Conservation (phyloP, 1,140 invertebrate species). For the Macrotrachela quadricornifera region DNA sequence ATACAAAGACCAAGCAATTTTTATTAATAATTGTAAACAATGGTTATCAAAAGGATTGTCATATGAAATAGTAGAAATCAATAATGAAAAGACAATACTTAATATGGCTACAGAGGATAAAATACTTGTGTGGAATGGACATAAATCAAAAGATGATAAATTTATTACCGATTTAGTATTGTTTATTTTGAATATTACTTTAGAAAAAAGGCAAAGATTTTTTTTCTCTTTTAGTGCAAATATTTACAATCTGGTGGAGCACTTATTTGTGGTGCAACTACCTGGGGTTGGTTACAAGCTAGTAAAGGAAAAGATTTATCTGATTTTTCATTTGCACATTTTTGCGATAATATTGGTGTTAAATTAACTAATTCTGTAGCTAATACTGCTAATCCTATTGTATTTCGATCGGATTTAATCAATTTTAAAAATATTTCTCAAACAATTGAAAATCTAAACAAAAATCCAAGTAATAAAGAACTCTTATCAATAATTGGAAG, state of each 20-base stretch:
- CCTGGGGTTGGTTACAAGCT: constrained; percentile 4
- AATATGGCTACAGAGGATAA: too few species aligned
- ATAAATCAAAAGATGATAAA: background rate
- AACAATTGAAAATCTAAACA: too few species aligned
- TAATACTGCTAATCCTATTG: background rate
- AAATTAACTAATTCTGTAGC: background rate
- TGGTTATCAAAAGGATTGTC: background rate
- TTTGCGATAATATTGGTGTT: background rate
- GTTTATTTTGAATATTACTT: too few species aligned
- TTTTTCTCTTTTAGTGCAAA: background rate
- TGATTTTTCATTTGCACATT: background rate
- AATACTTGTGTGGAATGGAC: background rate
- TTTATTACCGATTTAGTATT: too few species aligned
- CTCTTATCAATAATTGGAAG: too few species aligned
- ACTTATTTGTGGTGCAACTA: background rate
- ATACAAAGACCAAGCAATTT: background rate
- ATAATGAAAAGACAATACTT: too few species aligned
- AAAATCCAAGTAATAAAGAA: too few species aligned
- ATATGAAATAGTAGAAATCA: background rate
- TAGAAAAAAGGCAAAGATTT: too few species aligned
- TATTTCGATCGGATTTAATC: background rate
- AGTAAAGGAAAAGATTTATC: background rate
- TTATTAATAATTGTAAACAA: background rate
- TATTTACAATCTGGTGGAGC: background rate
- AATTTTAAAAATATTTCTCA: too few species aligned